phyloP scores from a whole-genome alignment of 1,140 invertebrate genomes.

The Drosophila nannoptera region DNA sequence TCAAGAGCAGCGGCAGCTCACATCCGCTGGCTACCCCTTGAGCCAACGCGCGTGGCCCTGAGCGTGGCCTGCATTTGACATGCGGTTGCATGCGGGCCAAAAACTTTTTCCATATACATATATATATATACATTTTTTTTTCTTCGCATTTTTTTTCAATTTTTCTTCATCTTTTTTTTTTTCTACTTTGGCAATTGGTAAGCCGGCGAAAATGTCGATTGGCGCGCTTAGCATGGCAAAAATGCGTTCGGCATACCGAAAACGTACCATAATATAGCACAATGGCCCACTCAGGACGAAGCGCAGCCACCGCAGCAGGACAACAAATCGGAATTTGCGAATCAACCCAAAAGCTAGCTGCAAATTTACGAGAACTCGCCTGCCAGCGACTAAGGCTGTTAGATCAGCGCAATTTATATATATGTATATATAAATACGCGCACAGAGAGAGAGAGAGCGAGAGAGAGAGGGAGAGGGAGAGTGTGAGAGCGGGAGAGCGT shows the following conservation, averaged over 20 bases:
- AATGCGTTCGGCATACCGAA: conserved; percentile 6
- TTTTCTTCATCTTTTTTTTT: no score
- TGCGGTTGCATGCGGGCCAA: conserved; percentile 62
- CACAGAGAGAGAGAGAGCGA: background rate
- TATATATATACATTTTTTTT: no score
- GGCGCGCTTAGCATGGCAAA: background rate
- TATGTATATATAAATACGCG: conserved; percentile 28
- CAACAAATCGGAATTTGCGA: conserved; percentile 30
- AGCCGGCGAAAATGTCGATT: conserved; percentile 13
- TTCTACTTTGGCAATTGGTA: conserved; percentile 34
- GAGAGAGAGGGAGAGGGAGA: background rate
- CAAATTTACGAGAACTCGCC: conserved; percentile 48
- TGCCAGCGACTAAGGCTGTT: conserved; percentile 36
- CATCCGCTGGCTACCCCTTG: background rate
- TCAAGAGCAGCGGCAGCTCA: conserved; percentile 42
- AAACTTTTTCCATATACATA: no score
- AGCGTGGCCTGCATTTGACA: conserved; percentile 70
- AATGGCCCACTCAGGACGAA: background rate
- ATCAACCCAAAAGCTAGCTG: conserved; percentile 58
- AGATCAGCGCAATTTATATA: conserved; percentile 70
- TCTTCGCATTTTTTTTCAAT: no score
- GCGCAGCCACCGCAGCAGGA: background rate
- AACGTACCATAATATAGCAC: conserved; percentile 13
- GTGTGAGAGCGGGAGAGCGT: background rate
- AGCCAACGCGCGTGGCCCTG: conserved; percentile 7